phyloP scores from a whole-genome alignment of 2,113 vertebrate genomes.

The Nesogale talazaci region DNA sequence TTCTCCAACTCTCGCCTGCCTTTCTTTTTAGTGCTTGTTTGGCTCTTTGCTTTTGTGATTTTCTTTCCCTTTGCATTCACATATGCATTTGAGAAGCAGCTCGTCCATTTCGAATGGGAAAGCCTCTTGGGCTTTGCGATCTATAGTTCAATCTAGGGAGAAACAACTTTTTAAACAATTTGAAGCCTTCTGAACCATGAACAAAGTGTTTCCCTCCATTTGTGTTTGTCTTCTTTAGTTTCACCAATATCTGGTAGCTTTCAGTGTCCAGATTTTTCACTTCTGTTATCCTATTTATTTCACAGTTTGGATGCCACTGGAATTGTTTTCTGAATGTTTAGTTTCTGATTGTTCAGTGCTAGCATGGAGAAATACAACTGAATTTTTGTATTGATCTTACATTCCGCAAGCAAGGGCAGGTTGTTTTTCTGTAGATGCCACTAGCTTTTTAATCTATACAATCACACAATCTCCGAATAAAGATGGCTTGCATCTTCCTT shows the following conservation, averaged over 20 bases:
- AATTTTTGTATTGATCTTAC: background rate
- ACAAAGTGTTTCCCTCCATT: background rate
- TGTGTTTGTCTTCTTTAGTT: slow-evolving; percentile 32
- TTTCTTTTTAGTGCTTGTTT: background rate
- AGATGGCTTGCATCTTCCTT: background rate
- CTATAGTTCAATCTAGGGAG: background rate
- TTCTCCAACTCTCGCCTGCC: background rate
- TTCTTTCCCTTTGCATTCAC: background rate
- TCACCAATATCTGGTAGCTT: slow-evolving; percentile 7
- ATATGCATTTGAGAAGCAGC: background rate
- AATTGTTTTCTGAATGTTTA: background rate
- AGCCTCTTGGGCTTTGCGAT: background rate
- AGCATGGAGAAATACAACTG: background rate
- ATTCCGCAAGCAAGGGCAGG: background rate
- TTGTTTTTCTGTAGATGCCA: background rate
- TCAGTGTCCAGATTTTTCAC: background rate
- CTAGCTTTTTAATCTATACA: background rate
- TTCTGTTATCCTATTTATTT: slow-evolving; percentile 14
- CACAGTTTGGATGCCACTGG: background rate
- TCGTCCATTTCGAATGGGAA: background rate
- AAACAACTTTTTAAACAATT: background rate
- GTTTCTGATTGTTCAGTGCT: background rate
- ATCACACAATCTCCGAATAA: background rate
- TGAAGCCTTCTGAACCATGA: background rate
- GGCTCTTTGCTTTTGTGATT: background rate